Percentiles rank a stretch among this genome's conserved stretches.
Conservation (phyloP, 2,113 vertebrate species). For the Micromys minutus region DNA sequence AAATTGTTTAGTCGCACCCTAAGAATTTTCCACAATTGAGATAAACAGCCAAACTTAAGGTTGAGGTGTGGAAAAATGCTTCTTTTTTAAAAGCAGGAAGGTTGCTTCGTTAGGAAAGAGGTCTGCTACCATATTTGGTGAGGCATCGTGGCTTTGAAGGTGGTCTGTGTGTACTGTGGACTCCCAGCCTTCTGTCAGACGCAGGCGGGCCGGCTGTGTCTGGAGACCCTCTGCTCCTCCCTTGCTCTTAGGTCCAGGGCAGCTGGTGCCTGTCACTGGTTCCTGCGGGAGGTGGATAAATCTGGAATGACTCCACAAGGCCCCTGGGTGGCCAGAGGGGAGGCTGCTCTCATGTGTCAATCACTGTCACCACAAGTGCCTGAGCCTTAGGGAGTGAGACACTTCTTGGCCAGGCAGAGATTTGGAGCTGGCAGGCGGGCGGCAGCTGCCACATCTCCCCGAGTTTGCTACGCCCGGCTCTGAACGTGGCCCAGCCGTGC, state of each 20-base stretch:
- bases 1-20: neutral
- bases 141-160: neutral
- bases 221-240: neutral
- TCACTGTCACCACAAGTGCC: conserved; percentile 46
- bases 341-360: neutral
- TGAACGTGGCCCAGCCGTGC: neutral
- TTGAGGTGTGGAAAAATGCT: neutral
- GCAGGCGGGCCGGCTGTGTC: neutral
- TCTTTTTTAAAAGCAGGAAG: neutral
- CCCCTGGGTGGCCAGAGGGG: neutral
- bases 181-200: neutral
- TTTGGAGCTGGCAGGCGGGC: neutral
- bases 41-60: neutral
- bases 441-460: neutral
- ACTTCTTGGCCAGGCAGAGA: neutral
- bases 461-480: neutral
- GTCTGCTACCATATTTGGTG: neutral
- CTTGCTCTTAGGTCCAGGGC: neutral
- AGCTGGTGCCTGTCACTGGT: neutral
- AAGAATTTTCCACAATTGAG: neutral
- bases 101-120: neutral
- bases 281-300: neutral
- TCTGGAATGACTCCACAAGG: neutral
- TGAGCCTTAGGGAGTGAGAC: neutral
- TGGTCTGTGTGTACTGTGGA: neutral